Conservation (phyloP, 2,113 vertebrate genomes). For the Petrocephalus microphthalmus region DNA sequence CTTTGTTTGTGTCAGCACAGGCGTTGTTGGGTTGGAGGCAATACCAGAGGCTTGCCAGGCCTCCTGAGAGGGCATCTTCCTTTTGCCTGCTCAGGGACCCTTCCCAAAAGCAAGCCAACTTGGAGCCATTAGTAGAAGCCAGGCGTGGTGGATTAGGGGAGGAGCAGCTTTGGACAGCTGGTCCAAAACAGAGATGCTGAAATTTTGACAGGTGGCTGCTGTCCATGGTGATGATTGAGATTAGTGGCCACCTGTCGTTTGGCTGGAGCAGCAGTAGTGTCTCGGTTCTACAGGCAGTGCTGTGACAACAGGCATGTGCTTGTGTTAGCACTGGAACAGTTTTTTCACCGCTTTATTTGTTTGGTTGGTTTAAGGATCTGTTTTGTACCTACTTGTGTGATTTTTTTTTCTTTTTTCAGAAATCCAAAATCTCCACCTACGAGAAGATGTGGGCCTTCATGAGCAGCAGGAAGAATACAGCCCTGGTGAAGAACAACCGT, state of each 20-base stretch:
- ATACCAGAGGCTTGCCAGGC: not conserved
- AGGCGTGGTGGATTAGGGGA: not conserved
- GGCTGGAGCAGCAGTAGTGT: not conserved
- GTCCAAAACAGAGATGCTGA: not conserved
- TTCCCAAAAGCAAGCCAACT: not conserved
- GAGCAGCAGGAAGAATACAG: constrained; percentile 90
- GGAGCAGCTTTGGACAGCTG: not conserved
- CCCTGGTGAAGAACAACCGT: constrained; percentile 82
- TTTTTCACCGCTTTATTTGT: not conserved
- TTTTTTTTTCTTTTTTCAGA: no score
- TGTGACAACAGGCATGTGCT: not conserved
- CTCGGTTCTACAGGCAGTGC: not conserved
- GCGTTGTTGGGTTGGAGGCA: not conserved
- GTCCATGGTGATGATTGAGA: not conserved
- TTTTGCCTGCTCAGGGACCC: not conserved
- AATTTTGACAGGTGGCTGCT: not conserved
- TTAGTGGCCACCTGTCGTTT: not conserved
- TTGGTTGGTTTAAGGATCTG: not conserved
- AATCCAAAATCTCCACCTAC: constrained; percentile 96
- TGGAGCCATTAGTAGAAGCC: not conserved
- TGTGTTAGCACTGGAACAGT: not conserved
- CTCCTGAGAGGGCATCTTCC: not conserved
- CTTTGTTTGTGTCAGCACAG: not conserved
- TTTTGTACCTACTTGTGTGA: constrained; percentile 4
- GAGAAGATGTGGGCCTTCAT: constrained; percentile 99